Evolutionary conservation across 2,888 invertebrate genomes (phyloP), one percentile per base, ranked within the genome.

Genomic region (Nephrotoma flavescens): DNA sequence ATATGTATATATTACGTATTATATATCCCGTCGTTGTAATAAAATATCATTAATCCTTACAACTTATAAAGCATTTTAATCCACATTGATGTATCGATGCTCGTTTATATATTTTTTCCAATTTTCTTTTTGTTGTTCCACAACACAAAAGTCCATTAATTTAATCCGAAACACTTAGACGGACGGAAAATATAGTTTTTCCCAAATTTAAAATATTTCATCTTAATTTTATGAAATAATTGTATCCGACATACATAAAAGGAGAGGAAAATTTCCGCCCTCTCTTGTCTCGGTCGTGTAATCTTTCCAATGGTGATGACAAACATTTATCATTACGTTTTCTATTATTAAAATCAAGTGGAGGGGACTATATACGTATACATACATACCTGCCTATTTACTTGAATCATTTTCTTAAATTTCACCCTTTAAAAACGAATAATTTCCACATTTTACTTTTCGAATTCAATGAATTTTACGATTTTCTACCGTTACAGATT

Each of bases 401-500:
- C 71, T 9, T 71, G 31, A 44, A 44, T 9, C 71, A 52, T 52
- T 44, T 44, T 15, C 52, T 52, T 52, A 31, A 71, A 71, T 71
- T 71, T 71, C 9, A 71, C 71, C 71, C 71, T 52, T 52, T 19
- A 52, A 52, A 52, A 52, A 15, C 15, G 52, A 52, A 52, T 52
- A 52, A 52, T 52, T 52, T 52, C 15, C 52, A 31, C n/a, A 44
- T 44, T 44, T 44, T 15, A 52, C 7, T 31, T 71, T 31, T 71
- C 12, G 71, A 4, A 71, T 31, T 31, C 44, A 44, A 44, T 44
- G 44, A 44, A 44, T 44, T 44, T 44, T 44, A 11, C 31, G 31
- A 31, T 71, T 71, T 83, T 15, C 42, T 87, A 44, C 1, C 1
- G 6, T 87, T 86, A 84, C 94, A 98, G 97, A 97, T 99, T 88